A percentile compares a stretch with the other conserved stretches of the same genome.
These are phyloP conservation scores for Gryllus bimaculatus DNA, from an alignment of 1,140 invertebrate species.

Conservation along the genomic window DNA sequence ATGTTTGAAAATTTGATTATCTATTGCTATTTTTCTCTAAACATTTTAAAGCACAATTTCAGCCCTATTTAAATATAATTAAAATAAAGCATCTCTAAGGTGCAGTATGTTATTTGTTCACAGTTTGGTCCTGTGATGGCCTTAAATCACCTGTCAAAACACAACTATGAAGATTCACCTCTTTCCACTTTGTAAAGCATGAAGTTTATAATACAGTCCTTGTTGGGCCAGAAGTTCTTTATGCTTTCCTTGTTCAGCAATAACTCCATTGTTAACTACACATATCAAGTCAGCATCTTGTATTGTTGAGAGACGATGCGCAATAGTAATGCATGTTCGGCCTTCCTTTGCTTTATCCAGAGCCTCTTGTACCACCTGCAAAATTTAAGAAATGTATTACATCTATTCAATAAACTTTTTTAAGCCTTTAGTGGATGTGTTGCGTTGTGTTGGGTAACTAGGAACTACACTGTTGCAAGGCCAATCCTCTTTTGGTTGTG, in stretches of 20 bases:
- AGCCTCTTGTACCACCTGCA: constrained; percentile 49
- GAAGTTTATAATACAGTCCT: constrained; percentile 45
- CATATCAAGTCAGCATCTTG: constrained; percentile 52
- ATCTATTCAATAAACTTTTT: neutral
- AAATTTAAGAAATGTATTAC: neutral
- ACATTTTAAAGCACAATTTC: too few relatives aligned
- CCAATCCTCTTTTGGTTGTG: too few relatives aligned
- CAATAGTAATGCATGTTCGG: constrained; percentile 60
- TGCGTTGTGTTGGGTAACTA: too few relatives aligned
- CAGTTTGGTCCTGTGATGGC: too few relatives aligned
- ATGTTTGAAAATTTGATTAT: too few relatives aligned
- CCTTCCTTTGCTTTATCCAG: constrained; percentile 46
- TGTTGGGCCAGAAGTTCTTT: constrained; percentile 37
- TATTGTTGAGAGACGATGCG: constrained; percentile 62
- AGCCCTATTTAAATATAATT: too few relatives aligned
- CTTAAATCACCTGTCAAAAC: neutral
- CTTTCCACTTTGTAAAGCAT: constrained; percentile 11
- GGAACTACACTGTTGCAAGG: too few relatives aligned
- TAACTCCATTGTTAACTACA: constrained; percentile 41
- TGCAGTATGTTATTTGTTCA: too few relatives aligned
- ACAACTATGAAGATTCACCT: neutral
- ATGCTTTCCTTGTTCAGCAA: constrained; percentile 46
- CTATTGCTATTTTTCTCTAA: too few relatives aligned
- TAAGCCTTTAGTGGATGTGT: neutral
- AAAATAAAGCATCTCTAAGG: too few relatives aligned